Base-by-base conservation (phyloP, 2,113 vertebrate species). In the Sander vitreus region DNA sequence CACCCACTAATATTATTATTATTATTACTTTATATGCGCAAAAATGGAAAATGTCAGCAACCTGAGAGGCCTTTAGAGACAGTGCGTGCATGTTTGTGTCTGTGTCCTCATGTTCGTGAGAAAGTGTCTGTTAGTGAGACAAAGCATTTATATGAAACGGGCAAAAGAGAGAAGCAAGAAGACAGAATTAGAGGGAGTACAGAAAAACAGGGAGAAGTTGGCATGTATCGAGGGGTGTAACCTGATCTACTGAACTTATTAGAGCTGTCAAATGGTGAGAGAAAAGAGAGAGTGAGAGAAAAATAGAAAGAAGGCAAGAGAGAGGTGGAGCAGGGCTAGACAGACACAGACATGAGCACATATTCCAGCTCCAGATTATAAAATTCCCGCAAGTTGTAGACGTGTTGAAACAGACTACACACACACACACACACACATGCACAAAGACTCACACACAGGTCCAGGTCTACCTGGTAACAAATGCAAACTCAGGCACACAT, bases 1-100 rank as follows among this genome's bases (percentile, higher is more conserved):
- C 94, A 95, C 94, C 94, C 93, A 89, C 90, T 94, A 93, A 93
- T 95, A 95, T 95, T 95, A 95, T 95, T 95, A 95, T 95, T 95
- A 95, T 95, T 95, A 94, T 93, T 96, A 94, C 93, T 95, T 94
- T 94, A 94, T 94, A 94, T 89, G 93, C 54, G 25, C 92, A 94
- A 95, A 95, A 93, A 94, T 95, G 93, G 94, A 96, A 95, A 95
- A 95, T 93, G 92, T 95, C 94, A 94, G 95, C 90, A 95, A 95
- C 92, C 87, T 83, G 93, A 96, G 95, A 96, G 88, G 92, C 88
- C 92, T 94, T 75, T 88, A 88, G 94, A 94, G 92, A 91, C 84
- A 79, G 84, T 76, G 71, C 23, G 79, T 89, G 88, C 81, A 83
- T 57, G 39, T 76, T 58, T 79, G 85, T 73, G 65, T 85, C 65